Percentiles rank a stretch among this genome's conserved stretches.
These are phyloP conservation scores for Nanorana parkeri DNA, from an alignment of 2,113 vertebrate species.

Conservation along the genomic window DNA sequence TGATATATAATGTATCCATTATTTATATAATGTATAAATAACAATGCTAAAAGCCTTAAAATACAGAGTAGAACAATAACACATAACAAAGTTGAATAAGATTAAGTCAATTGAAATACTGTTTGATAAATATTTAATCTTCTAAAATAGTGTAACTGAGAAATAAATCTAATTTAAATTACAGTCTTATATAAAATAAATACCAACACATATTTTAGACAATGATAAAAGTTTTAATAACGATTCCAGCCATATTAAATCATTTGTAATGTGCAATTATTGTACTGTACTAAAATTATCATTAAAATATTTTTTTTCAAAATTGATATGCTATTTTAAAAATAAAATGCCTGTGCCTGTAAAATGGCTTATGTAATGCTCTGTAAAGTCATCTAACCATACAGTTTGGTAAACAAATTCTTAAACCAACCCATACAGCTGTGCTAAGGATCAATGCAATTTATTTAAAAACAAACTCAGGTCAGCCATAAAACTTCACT, in stretches of 20 bases:
- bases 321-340: conserved; percentile 3
- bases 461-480: no score
- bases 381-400: not conserved
- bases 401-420: not conserved
- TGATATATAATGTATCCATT: no score
- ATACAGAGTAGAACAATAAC: not conserved
- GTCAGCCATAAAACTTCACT: no score
- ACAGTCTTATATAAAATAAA: conserved; percentile 31
- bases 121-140: conserved; percentile 33
- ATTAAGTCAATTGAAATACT: conserved; percentile 37
- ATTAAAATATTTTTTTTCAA: not conserved
- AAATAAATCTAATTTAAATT: conserved; percentile 28
- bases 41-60: conserved; percentile 1
- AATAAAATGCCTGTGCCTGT: not conserved
- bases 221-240: conserved; percentile 32
- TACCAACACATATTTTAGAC: not conserved
- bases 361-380: not conserved
- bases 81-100: not conserved
- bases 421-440: not conserved
- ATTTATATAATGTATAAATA: no score
- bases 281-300: not conserved
- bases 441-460: no score
- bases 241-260: conserved; percentile 1
- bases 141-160: conserved; percentile 11
- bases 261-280: conserved; percentile 15